Evolutionary conservation across 2,113 vertebrate species (phyloP).

Genomic region (Gorsachius goisagi): DNA sequence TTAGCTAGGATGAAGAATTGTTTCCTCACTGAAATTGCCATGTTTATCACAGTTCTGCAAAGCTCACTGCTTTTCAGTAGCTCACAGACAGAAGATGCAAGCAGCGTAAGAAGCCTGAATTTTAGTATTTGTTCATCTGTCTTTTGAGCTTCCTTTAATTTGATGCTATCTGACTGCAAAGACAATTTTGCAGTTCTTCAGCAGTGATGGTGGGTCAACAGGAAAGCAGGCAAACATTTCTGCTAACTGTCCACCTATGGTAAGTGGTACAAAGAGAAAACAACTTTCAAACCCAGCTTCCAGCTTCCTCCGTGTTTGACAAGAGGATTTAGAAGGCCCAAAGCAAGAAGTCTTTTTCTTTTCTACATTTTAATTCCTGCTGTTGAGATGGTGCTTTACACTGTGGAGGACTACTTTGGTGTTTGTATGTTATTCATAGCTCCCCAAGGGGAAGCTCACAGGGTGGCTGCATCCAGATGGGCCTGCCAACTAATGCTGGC

Average conservation of each 20-base stretch:
- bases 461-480: slow-evolving; percentile 44
- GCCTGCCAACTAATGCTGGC: slow-evolving; percentile 47
- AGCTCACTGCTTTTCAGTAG: background rate
- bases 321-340: background rate
- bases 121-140: background rate
- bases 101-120: background rate
- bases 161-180: background rate
- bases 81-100: background rate
- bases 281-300: background rate
- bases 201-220: background rate
- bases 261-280: background rate
- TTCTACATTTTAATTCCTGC: background rate
- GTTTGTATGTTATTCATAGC: slow-evolving; percentile 8
- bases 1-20: background rate
- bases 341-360: background rate
- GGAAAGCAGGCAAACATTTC: background rate
- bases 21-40: background rate
- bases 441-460: slow-evolving; percentile 22
- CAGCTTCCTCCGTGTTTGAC: background rate
- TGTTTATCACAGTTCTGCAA: background rate
- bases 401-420: slow-evolving; percentile 24
- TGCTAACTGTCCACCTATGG: background rate
- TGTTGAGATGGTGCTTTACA: background rate
- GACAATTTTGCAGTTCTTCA: background rate
- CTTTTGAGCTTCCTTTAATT: background rate